Base-by-base conservation (phyloP, 1,140 invertebrate species). In the Oreohelix idahoensis region DNA sequence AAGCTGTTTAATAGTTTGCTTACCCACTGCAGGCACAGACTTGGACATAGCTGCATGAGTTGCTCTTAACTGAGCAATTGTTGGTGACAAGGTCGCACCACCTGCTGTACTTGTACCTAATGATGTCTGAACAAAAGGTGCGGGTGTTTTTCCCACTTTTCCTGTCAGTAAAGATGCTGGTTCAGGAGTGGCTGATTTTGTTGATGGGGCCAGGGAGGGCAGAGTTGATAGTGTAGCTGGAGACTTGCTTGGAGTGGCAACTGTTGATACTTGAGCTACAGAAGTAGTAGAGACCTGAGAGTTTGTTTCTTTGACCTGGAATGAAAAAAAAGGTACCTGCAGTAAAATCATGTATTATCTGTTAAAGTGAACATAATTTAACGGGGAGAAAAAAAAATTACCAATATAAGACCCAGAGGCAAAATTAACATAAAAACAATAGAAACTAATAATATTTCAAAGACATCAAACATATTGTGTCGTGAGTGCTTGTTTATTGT, bases 1-100 rank as follows among this genome's bases (percentile, higher is more conserved):
- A 13, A 82, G 71, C 51, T 82, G 80, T 58, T 82, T 82, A 58
- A 82, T 70, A 26, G 80, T 82, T 36, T 73, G 80, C 35, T 75
- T 42, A 49, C 70, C 36, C 11, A 39, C 70, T 17, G 71, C 10
- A 0, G 69, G 11, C 23, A 66, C n/a, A 23, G 80, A 82, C 49
- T 63, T 82, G 1, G 80, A 66, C 51, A 82, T 35, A n/a, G 80
- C 80, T 39, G 80, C 71, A 38, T 70, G 58, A n/a, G 80, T 71
- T 23, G 80, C 80, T 63, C 63, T 42, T 17, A 82, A 29, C 51
- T 82, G 80, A 29, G 80, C 80, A 17, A 82, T 63, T 0, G 70
- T 82, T 11, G 69, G 71, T 17, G 38, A 35, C 35, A 80, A 29
- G 35, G 35, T 79, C 0, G 29, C 36, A 26, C 5, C 42, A n/a